Evolutionary conservation across 2,797 vertebrate genomes (phyloP).

Genomic region (Gymnoscopelus braueri): DNA sequence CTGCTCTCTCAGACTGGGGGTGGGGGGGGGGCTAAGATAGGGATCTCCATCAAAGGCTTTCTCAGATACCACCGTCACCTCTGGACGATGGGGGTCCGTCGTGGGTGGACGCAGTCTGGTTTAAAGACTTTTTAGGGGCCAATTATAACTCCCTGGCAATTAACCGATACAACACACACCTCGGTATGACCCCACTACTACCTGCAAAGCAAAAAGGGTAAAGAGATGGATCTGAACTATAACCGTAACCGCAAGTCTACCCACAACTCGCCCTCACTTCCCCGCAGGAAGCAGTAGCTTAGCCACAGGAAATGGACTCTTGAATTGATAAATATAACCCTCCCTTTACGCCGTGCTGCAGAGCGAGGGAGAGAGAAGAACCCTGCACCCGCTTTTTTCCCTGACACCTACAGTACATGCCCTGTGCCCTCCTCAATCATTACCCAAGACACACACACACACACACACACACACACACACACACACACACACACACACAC

Average conservation of each 20-base stretch:
- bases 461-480: conserved; percentile 41
- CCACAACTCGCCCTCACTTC: conserved; percentile 51
- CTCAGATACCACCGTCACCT: conserved; percentile 70
- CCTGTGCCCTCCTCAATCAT: too few relatives aligned
- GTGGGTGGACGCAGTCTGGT: conserved; percentile 39
- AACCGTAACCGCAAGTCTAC: conserved; percentile 56
- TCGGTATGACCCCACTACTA: conserved; percentile 20
- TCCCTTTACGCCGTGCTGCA: conserved; percentile 9
- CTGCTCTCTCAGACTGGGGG: conserved; percentile 59
- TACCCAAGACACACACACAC: conserved; percentile 1
- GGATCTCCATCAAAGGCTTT: conserved; percentile 76
- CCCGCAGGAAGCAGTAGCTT: conserved; percentile 66
- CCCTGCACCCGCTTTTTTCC: conserved; percentile 1
- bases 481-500: conserved; percentile 35
- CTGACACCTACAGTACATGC: too few relatives aligned
- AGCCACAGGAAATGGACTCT: conserved; percentile 67
- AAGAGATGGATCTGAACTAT: conserved; percentile 33
- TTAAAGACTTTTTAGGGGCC: conserved; percentile 40
- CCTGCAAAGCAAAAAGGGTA: conserved; percentile 16
- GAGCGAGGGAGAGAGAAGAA: conserved; percentile 15
- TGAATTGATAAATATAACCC: conserved; percentile 36
- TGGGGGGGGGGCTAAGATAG: conserved; percentile 67
- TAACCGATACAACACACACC: conserved; percentile 17
- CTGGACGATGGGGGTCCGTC: conserved; percentile 43
- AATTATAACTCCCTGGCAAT: conserved; percentile 44